Evolutionary conservation across 2,888 invertebrate species (phyloP).

Genomic region (Sesamia inferens): DNA sequence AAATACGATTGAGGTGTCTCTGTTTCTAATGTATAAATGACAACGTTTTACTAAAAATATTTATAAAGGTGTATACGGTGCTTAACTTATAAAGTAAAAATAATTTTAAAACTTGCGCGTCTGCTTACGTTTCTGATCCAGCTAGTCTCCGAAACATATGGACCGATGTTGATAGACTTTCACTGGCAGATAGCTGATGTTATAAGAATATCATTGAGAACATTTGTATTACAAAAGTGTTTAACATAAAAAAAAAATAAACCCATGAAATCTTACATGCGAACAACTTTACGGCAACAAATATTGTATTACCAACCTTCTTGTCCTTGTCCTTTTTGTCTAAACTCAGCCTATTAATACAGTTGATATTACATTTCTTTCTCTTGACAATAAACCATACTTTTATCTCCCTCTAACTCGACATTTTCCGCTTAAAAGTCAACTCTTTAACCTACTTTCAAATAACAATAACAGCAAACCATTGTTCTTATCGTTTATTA

Average conservation of each 20-base stretch:
- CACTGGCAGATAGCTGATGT: background rate
- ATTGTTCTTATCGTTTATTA: slow-evolving; percentile 33
- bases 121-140: background rate
- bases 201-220: background rate
- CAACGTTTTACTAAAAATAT: background rate
- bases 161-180: background rate
- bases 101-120: background rate
- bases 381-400: background rate
- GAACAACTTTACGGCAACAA: background rate
- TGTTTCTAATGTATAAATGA: background rate
- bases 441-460: slow-evolving; percentile 38
- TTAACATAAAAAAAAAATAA: background rate
- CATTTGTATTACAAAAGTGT: background rate
- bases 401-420: slow-evolving; percentile 26
- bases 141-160: background rate
- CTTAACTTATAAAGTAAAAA: background rate
- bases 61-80: background rate
- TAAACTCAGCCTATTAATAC: background rate
- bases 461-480: slow-evolving; percentile 30
- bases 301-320: background rate
- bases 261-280: background rate
- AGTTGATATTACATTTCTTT: background rate
- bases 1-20: background rate
- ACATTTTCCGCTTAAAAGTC: slow-evolving; percentile 32
- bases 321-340: background rate